These are phyloP conservation scores for Phylloscopus collybita DNA, from an alignment of 2,797 vertebrate genomes.

Conservation along the genomic window DNA sequence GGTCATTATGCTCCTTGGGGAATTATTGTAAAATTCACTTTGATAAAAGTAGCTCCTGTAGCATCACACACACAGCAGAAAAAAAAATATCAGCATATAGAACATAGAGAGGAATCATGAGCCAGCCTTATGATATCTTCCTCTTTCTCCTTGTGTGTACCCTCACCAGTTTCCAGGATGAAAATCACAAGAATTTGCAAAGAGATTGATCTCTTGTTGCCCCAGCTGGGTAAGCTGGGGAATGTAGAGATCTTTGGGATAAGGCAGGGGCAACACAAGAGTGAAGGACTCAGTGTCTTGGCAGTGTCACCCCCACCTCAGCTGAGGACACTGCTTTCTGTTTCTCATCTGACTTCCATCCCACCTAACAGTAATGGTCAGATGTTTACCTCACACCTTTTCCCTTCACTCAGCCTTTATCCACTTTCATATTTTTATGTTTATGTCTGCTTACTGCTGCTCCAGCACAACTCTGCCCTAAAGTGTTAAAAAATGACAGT, in stretches of 20 bases:
- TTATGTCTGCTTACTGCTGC: background rate
- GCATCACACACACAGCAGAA: background rate
- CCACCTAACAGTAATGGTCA: background rate
- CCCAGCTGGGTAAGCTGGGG: background rate
- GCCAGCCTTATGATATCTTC: background rate
- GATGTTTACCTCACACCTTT: background rate
- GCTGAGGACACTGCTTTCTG: background rate
- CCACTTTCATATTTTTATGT: background rate
- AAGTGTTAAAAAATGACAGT: conserved; percentile 27
- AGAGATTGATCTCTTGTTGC: background rate
- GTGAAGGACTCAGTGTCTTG: background rate
- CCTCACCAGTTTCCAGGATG: background rate
- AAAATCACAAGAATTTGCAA: background rate
- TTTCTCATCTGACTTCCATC: background rate
- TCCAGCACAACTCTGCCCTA: background rate
- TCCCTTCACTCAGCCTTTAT: background rate
- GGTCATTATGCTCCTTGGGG: background rate
- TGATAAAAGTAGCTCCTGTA: background rate
- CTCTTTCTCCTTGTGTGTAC: background rate
- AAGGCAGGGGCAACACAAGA: background rate
- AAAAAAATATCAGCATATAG: background rate
- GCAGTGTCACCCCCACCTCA: background rate
- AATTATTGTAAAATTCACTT: background rate
- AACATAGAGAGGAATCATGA: background rate
- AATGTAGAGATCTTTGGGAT: background rate